A percentile compares a stretch with the other conserved stretches of the same genome.
These are phyloP conservation scores for Holacanthus passer DNA, from an alignment of 2,113 vertebrate genomes.

Conservation along the genomic window DNA sequence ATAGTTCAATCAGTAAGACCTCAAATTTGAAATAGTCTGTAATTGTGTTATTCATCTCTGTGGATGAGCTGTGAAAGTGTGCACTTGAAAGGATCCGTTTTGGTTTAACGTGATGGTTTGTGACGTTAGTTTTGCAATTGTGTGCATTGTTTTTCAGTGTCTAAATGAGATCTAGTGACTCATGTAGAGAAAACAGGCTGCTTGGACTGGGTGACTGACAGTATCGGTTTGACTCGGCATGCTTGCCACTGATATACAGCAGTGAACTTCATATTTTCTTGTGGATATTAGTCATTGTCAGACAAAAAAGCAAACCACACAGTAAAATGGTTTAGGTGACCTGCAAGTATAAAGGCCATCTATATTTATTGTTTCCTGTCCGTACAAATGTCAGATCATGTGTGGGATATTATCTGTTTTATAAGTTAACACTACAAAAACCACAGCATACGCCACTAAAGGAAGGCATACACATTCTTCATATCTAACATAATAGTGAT, in stretches of 20 bases:
- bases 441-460: neutral
- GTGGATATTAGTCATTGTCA: slow-evolving; percentile 58
- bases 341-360: slow-evolving; percentile 45
- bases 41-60: neutral
- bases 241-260: slow-evolving; percentile 51
- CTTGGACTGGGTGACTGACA: slow-evolving; percentile 66
- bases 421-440: slow-evolving; percentile 32
- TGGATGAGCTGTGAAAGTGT: slow-evolving; percentile 2
- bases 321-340: slow-evolving; percentile 37
- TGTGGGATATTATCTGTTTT: slow-evolving; percentile 28
- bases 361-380: slow-evolving; percentile 28
- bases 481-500: neutral
- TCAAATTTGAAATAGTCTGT: slow-evolving; percentile 5
- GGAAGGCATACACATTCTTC: neutral
- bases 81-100: slow-evolving; percentile 4
- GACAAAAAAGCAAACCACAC: slow-evolving; percentile 38
- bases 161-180: slow-evolving; percentile 80
- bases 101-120: slow-evolving; percentile 44
- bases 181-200: slow-evolving; percentile 77
- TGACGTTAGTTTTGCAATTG: slow-evolving; percentile 58
- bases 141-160: slow-evolving; percentile 63
- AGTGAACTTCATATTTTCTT: slow-evolving; percentile 51
- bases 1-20: neutral
- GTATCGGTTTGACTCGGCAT: slow-evolving; percentile 75
- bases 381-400: slow-evolving; percentile 30